phyloP scores from a whole-genome alignment of 2,797 vertebrate genomes.

The Spinibarbus caldwelli region DNA sequence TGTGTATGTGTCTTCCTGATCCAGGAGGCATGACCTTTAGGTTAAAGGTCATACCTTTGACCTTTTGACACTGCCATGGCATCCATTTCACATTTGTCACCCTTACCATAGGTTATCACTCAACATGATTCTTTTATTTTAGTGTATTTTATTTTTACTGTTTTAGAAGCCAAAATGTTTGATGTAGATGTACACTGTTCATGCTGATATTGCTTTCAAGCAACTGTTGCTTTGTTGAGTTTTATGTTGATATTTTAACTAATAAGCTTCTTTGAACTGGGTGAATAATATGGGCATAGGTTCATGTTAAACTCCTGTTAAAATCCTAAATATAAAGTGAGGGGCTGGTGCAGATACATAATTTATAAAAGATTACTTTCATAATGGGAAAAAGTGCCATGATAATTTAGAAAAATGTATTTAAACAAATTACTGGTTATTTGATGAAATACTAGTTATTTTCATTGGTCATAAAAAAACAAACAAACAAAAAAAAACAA shows the following conservation, averaged over 20 bases:
- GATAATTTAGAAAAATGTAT: neutral
- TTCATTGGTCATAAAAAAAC: neutral
- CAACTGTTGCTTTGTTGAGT: neutral
- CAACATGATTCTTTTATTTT: neutral
- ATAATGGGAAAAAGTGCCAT: neutral
- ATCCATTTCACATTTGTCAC: slow-evolving; percentile 15
- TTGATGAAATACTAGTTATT: neutral
- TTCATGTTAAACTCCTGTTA: neutral
- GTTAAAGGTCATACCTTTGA: slow-evolving; percentile 13
- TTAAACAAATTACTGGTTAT: neutral
- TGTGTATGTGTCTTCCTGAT: slow-evolving; percentile 16
- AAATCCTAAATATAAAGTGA: slow-evolving; percentile 1
- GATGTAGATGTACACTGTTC: neutral
- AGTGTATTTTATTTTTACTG: neutral
- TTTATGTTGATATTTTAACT: neutral
- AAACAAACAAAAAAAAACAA: neutral
- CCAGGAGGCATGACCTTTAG: neutral
- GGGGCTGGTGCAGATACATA: neutral
- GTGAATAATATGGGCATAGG: neutral
- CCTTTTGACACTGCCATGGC: slow-evolving; percentile 16
- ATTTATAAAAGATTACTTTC: neutral
- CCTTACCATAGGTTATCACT: neutral
- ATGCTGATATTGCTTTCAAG: neutral
- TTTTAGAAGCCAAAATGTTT: neutral
- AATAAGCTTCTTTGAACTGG: neutral